Evolutionary conservation across 2,797 vertebrate species (phyloP).

Genomic region (Limosa lapponica): DNA sequence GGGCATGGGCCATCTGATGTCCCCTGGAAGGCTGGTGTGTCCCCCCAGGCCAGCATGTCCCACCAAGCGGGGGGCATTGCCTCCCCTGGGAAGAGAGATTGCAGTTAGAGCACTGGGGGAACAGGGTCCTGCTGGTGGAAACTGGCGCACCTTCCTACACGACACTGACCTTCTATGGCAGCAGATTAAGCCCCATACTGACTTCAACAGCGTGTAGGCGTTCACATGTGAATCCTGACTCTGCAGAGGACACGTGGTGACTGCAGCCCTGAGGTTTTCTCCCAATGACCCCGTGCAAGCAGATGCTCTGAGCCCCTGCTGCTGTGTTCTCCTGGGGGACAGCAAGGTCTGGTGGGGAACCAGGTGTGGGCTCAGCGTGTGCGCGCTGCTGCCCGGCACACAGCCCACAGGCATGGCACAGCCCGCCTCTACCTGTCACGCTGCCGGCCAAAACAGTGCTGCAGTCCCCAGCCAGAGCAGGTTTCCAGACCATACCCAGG

Average conservation of each 20-base stretch:
- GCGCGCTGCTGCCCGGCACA: not conserved
- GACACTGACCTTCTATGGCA: not conserved
- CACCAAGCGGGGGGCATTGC: not conserved
- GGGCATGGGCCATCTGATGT: not conserved
- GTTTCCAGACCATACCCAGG: not conserved
- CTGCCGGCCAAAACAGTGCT: not conserved
- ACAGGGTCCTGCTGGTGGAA: not conserved
- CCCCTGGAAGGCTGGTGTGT: not conserved
- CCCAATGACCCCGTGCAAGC: not conserved
- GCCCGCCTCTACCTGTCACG: rapidly evolving
- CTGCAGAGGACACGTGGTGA: not conserved
- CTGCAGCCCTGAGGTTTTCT: not conserved
- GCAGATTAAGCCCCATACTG: not conserved
- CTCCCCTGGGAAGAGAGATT: not conserved
- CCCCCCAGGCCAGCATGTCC: not conserved
- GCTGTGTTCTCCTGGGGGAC: not conserved
- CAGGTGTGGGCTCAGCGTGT: not conserved
- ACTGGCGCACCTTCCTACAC: not conserved
- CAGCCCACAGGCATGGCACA: too few relatives aligned
- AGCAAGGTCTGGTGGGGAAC: not conserved
- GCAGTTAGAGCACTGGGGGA: not conserved
- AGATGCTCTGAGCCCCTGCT: not conserved
- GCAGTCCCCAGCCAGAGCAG: rapidly evolving
- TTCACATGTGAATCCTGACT: not conserved
- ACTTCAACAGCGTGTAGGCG: not conserved